Conservation (phyloP, 64 coral and sea anemone species). For the Astreopora myriophthalma region DNA sequence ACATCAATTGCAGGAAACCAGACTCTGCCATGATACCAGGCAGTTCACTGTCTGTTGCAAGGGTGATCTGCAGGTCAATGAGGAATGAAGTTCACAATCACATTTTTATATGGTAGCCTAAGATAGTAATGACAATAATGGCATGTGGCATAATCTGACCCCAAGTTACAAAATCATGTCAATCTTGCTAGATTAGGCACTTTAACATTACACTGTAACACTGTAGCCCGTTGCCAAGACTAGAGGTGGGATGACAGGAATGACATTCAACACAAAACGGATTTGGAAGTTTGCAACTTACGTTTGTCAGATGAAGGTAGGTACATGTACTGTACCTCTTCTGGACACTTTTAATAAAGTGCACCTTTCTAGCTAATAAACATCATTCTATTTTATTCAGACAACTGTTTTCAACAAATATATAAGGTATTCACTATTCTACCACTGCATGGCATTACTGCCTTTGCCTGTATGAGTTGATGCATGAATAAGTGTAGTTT, state of each 20-base stretch:
- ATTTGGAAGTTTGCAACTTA: background rate
- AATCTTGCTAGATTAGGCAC: background rate
- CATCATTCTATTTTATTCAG: background rate
- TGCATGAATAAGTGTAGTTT: background rate
- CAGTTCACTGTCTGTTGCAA: constrained; percentile 47
- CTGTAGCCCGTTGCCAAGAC: background rate
- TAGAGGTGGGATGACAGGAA: background rate
- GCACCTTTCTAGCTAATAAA: background rate
- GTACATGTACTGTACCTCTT: background rate
- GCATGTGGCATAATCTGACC: background rate
- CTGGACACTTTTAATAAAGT: background rate
- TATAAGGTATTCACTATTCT: background rate
- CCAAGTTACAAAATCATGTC: background rate
- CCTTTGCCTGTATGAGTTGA: background rate
- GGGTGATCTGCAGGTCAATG: constrained; percentile 46
- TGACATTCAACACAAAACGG: background rate
- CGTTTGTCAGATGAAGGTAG: background rate
- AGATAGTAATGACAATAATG: background rate
- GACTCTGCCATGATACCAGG: constrained; percentile 40
- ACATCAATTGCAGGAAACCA: constrained; percentile 50
- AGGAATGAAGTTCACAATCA: background rate
- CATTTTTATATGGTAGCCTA: constrained; percentile 4
- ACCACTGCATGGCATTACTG: background rate
- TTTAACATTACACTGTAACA: background rate
- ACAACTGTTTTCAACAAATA: background rate